phyloP scores from a whole-genome alignment of 1,140 invertebrate species.

The Thereuonema tuberculata region DNA sequence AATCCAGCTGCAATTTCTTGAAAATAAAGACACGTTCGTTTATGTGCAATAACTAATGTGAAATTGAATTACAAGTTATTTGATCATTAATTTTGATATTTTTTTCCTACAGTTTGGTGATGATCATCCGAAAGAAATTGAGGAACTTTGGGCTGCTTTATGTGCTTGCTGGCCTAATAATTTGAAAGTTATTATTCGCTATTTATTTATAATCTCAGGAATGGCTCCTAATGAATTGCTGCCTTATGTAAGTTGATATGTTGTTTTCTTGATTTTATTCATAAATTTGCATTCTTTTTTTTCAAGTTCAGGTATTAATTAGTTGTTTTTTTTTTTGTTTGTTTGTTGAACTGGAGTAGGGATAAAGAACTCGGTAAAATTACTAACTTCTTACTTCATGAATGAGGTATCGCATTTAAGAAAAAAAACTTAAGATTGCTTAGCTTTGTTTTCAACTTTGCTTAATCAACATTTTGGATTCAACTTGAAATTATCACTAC shows the following conservation, averaged over 20 bases:
- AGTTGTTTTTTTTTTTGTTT: constrained; percentile 8
- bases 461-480: too few species aligned
- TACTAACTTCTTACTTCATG: too few species aligned
- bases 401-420: too few species aligned
- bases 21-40: too few species aligned
- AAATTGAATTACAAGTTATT: too few species aligned
- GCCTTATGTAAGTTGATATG: constrained; percentile 50
- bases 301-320: constrained; percentile 6
- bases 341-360: too few species aligned
- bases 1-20: too few species aligned
- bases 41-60: too few species aligned
- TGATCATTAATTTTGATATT: background rate
- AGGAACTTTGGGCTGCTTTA: constrained; percentile 87
- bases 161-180: constrained; percentile 94
- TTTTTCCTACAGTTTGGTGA: constrained; percentile 64
- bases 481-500: too few species aligned
- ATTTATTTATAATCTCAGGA: constrained; percentile 88
- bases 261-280: background rate
- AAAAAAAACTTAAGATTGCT: too few species aligned
- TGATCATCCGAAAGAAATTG: constrained; percentile 86
- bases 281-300: background rate
- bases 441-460: too few species aligned
- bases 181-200: constrained; percentile 92
- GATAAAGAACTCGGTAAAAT: too few species aligned
- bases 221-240: constrained; percentile 87